A percentile compares a stretch with the other conserved stretches of the same genome.
Conservation (phyloP, 1,140 invertebrate species). For the Drosophila murphyi region DNA sequence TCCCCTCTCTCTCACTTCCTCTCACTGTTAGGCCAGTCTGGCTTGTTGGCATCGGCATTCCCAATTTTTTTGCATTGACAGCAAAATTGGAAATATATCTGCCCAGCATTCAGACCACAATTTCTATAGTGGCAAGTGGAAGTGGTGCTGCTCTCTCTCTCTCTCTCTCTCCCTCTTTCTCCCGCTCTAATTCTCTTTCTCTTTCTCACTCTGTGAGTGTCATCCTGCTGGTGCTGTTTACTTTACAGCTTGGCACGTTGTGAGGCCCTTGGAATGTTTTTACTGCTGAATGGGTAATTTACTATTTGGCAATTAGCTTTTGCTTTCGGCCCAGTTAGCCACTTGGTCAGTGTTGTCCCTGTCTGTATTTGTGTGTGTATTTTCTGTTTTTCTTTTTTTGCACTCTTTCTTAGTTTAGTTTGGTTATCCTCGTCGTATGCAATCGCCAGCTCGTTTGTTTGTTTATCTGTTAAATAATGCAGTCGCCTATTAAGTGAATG, state of each 20-base stretch:
- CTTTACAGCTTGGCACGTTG: slow-evolving; percentile 54
- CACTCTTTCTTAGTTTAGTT: slow-evolving; percentile 16
- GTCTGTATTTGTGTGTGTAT: slow-evolving; percentile 18
- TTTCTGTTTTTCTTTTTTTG: slow-evolving; percentile 1
- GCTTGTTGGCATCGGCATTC: slow-evolving; percentile 39
- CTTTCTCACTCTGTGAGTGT: slow-evolving; percentile 14
- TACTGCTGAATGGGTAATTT: slow-evolving; percentile 83
- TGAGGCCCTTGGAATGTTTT: slow-evolving; percentile 68
- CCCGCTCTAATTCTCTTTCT: background rate
- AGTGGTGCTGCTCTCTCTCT: slow-evolving; percentile 36
- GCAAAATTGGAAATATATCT: slow-evolving; percentile 82
- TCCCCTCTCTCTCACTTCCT: background rate
- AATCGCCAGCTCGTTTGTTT: slow-evolving; percentile 67
- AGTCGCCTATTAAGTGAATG: slow-evolving; percentile 79
- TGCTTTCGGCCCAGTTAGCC: slow-evolving; percentile 61
- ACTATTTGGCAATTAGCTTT: slow-evolving; percentile 83
- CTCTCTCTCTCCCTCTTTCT: background rate
- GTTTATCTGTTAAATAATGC: slow-evolving; percentile 83
- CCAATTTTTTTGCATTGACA: slow-evolving; percentile 77
- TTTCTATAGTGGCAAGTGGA: slow-evolving; percentile 25
- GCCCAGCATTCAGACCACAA: slow-evolving; percentile 68
- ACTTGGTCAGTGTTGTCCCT: slow-evolving; percentile 2
- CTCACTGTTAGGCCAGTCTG: background rate
- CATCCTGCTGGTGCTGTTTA: slow-evolving; percentile 40
- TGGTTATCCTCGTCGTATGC: slow-evolving; percentile 28